Conservation (phyloP, 2,888 invertebrate genomes). For the Temnothorax rugatulus region DNA sequence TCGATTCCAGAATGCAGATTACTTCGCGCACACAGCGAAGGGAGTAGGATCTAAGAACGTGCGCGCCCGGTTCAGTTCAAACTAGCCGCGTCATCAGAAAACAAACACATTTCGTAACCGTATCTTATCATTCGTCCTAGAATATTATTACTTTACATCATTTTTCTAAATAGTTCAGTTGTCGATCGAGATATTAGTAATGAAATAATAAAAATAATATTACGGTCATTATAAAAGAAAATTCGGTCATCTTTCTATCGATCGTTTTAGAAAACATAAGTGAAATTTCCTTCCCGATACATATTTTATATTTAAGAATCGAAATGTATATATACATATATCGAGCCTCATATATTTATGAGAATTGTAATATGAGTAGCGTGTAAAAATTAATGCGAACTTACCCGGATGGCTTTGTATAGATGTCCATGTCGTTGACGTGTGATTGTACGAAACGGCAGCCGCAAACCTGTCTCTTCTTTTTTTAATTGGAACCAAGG, state of each 20-base stretch:
- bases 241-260: not conserved
- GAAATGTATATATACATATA: not conserved
- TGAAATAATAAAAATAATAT: not conserved
- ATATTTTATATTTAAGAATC: slow-evolving; percentile 12
- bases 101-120: slow-evolving; percentile 13
- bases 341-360: too few relatives aligned
- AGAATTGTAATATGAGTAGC: slow-evolving; percentile 21
- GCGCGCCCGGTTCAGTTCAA: not conserved
- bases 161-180: not conserved
- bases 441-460: slow-evolving; percentile 41
- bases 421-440: slow-evolving; percentile 1
- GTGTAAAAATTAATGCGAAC: slow-evolving; percentile 39
- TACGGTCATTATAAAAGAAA: not conserved
- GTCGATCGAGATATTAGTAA: not conserved
- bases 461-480: slow-evolving; percentile 43
- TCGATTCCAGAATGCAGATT: slow-evolving; percentile 55
- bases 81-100: slow-evolving; percentile 8
- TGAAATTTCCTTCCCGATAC: not conserved
- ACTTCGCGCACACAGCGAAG: slow-evolving; percentile 24
- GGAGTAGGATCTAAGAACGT: slow-evolving; percentile 5
- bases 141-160: not conserved
- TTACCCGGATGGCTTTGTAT: slow-evolving; percentile 24
- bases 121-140: not conserved
- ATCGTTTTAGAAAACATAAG: not conserved
- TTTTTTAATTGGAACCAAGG: slow-evolving; percentile 60